Base-by-base conservation (phyloP, 2,888 invertebrate species). In the Lepidocyrtoides sp. region DNA sequence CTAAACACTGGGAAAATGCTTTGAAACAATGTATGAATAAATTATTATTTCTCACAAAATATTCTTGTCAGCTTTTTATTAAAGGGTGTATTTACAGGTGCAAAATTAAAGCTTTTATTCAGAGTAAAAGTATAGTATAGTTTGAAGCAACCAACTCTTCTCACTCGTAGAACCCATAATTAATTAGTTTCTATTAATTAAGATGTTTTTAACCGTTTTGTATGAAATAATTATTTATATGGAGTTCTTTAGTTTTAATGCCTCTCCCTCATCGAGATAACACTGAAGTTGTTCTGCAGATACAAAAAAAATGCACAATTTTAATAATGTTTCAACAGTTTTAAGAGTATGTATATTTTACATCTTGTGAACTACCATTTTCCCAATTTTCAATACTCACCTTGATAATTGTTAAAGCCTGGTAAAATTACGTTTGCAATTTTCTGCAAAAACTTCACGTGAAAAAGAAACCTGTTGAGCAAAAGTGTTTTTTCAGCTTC, bases 361-460 rank as follows among this genome's bases (percentile, higher is more conserved):
- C 36, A 36, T 3, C 36, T 36, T 8, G 8, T 5, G 36, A 5
- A 8, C 51, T 8, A 2, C n/a, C 5, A 51, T 63, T 29, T 8
- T 26, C 20, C 0, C 7, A 66, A 12, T n/a, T n/a, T 57, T 3
- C 29, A 29, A 20, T 29, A 32, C 20, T 20, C 89, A 92, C 92
- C 89, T 92, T 91, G 88, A 82, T 92, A 83, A 14, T 90, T 77
- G 23, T 91, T 92, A 48, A 88, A 93, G 26, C 93, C 93, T 1
- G 93, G 93, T 29, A 91, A 75, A 32, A 92, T 82, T 3, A 91
- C 77, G 23, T 92, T 77, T 14, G 93, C 93, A 10, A 93, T 83
- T 17, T 79, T 75, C 0, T 81, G 44, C 32, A 93, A 75, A 83
- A 84, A 91, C 32, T 85, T 44, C 10, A 85, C 51, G 63, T 93